Percentiles rank a stretch among this genome's conserved stretches.
phyloP scores from a whole-genome alignment of 2,113 vertebrate species.

The Trematocara stigmaticum region DNA sequence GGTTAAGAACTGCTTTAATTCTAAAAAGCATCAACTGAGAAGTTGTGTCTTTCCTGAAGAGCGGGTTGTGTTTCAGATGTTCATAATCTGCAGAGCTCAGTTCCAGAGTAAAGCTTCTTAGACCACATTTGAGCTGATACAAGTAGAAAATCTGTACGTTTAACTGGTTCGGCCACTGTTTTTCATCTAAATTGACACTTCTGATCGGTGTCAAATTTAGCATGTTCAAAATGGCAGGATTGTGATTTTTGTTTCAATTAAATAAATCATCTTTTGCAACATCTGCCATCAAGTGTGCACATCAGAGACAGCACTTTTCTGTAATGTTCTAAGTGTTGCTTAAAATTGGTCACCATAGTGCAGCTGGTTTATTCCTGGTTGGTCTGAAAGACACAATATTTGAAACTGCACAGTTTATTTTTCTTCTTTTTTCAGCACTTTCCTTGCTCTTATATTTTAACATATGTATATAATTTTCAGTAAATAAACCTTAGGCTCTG shows the following conservation, averaged over 20 bases:
- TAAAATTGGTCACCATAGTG: not conserved
- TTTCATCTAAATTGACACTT: not conserved
- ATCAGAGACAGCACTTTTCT: not conserved
- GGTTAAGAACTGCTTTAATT: not conserved
- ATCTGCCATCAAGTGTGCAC: not conserved
- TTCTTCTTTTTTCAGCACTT: not conserved
- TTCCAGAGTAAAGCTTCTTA: not conserved
- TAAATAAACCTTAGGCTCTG: not conserved
- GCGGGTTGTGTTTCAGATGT: not conserved
- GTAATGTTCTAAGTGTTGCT: not conserved
- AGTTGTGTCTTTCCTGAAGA: not conserved
- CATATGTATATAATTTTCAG: not conserved
- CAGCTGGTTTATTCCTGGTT: not conserved
- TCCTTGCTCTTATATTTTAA: not conserved
- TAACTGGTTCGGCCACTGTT: not conserved
- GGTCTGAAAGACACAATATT: not conserved
- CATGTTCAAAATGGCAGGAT: not conserved
- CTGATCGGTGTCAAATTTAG: not conserved
- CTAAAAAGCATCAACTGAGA: not conserved
- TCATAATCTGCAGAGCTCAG: not conserved
- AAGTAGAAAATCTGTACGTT: not conserved
- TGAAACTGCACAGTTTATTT: not conserved
- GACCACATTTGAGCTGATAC: not conserved
- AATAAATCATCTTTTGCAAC: not conserved
- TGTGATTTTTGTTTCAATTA: not conserved